Evolutionary conservation across 2,113 vertebrate species (phyloP).

Genomic region (Parus major): DNA sequence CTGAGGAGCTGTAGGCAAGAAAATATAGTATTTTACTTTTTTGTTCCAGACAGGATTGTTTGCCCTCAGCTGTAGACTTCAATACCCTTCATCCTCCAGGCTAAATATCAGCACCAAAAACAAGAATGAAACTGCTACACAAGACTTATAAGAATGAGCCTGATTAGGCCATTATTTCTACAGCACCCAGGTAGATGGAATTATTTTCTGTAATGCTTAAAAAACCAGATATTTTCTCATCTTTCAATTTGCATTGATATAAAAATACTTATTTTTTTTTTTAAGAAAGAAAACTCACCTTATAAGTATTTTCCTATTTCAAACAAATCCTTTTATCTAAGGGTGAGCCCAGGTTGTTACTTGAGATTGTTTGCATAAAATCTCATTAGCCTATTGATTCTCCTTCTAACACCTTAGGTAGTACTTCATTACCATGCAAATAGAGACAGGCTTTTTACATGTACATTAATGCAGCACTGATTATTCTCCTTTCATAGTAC

Average conservation of each 20-base stretch:
- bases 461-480: constrained; percentile 23
- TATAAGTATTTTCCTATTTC: constrained; percentile 11
- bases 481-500: not conserved
- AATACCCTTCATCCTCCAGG: not conserved
- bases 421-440: constrained; percentile 64
- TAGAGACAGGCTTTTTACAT: constrained; percentile 27
- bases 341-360: constrained; percentile 17
- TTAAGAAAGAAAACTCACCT: not conserved
- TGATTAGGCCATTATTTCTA: not conserved
- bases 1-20: not conserved
- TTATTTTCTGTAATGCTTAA: not conserved
- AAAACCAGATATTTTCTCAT: not conserved
- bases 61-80: not conserved
- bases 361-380: constrained; percentile 65
- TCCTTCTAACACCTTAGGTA: constrained; percentile 44
- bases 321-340: constrained; percentile 54
- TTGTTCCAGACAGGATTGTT: not conserved
- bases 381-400: constrained; percentile 68
- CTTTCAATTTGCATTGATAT: not conserved
- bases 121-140: not conserved
- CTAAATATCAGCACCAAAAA: not conserved
- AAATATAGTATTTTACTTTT: not conserved
- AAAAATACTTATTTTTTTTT: not conserved
- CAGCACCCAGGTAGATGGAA: not conserved
- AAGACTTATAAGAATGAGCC: not conserved